Base-by-base conservation (phyloP, 2,888 invertebrate genomes). In the Raillietiella orientalis region DNA sequence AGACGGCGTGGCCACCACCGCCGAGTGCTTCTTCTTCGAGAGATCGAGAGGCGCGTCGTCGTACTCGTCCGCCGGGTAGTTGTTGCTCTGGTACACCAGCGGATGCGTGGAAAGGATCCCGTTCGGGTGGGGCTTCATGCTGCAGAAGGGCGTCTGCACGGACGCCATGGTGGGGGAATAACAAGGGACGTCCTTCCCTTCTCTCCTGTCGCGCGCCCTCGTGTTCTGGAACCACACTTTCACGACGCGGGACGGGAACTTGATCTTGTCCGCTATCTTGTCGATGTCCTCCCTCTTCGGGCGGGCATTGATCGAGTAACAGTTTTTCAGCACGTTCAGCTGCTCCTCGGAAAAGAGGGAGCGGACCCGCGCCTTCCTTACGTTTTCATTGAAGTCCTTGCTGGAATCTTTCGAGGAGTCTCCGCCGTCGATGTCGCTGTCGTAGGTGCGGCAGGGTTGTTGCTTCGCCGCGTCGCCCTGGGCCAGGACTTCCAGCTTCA, bases 161-260 rank as follows among this genome's bases (percentile, higher is more conserved):
- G n/a, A n/a, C n/a, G n/a, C n/a, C n/a, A n/a, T n/a, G n/a, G n/a
- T 24, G 9, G 16, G 27, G 23, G 12, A 24, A 20, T 13, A 20
- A 13, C 50, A 46, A 32, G 49, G 48, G 30, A 55, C 49, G 23
- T 54, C 38, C 23, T 55, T 42, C 5, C 57, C 58, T 40, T 63
- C 62, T 26, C 75, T 59, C 24, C 79, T 59, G 40, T 77, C 77
- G 27, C 79, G 58, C 1, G 84, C 84, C 33, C 84, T 58, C 34
- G 74, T 75, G 45, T 87, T 87, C 51, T 87, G 87, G 44, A 87
- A 87, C 84, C 87, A 87, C 4, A 84, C 87, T 53, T 84, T 67
- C 3, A 72, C 70, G 2, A 74, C 72, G 29, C 74, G 53, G 21
- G 66, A 63, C 28, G 66, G 50, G 35, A 59, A 58, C 28, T 55